Evolutionary conservation across 2,797 vertebrate species (phyloP).

Genomic region (Triplophysa yarkandensis): DNA sequence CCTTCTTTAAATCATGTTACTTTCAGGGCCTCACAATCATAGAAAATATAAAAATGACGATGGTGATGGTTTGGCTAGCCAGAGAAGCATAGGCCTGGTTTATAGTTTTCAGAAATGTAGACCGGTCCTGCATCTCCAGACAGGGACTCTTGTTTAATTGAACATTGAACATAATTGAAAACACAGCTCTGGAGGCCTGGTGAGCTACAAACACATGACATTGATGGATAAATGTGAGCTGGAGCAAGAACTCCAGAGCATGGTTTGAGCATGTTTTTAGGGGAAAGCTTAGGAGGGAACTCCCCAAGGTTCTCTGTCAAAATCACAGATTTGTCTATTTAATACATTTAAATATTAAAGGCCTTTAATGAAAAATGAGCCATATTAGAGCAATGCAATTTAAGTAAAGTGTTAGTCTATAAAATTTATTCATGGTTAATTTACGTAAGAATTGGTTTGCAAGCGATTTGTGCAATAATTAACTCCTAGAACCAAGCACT

Average conservation of each 20-base stretch:
- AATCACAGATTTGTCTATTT: background rate
- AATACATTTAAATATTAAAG: background rate
- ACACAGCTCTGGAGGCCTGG: slow-evolving; percentile 68
- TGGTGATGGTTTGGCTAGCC: slow-evolving; percentile 35
- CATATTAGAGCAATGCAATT: no score
- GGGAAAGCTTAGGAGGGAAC: slow-evolving; percentile 8
- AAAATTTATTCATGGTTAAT: background rate
- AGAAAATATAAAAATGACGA: slow-evolving; percentile 33
- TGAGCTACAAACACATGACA: slow-evolving; percentile 65
- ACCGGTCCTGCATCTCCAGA: slow-evolving; percentile 60
- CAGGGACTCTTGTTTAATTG: slow-evolving; percentile 71
- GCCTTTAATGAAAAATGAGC: background rate
- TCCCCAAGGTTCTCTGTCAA: background rate
- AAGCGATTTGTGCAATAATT: background rate
- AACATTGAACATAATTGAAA: slow-evolving; percentile 71
- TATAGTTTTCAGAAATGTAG: slow-evolving; percentile 46
- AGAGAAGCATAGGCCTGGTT: slow-evolving; percentile 57
- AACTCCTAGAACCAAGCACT: background rate
- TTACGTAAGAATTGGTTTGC: background rate
- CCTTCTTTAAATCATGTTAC: slow-evolving; percentile 34
- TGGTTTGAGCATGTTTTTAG: slow-evolving; percentile 15
- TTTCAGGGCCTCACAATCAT: slow-evolving; percentile 15
- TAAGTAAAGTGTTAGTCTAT: background rate
- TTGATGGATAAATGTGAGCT: slow-evolving; percentile 70
- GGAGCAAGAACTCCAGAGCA: slow-evolving; percentile 45